Base-by-base conservation (phyloP, 2,113 vertebrate species). In the Plecotus auritus region DNA sequence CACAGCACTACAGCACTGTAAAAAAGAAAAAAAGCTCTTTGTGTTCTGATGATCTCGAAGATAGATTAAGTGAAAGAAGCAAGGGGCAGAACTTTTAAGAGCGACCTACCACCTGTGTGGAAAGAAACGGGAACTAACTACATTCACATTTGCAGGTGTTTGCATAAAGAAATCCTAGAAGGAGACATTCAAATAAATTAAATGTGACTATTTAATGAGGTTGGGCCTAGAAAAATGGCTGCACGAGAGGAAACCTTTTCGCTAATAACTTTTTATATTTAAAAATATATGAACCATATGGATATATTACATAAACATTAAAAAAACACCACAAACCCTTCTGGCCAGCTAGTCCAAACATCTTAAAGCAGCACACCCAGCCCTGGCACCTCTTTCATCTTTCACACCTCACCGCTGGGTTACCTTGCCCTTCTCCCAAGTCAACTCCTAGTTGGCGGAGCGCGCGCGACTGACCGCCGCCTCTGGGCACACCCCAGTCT, bases 81-180 rank as follows among this genome's bases (percentile, higher is more conserved):
- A 61, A 32, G 64, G 61, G 28, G 30, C 64, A 92, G 11, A 64
- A 40, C 2, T 72, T 26, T 49, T n/a, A 35, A 74, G 37, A 37
- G 32, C 56, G 69, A 28, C 80, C 54, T 54, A 64, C 5, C 72
- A 90, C 9, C 45, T 87, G 11, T 26, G 12, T 47, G 28, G 17
- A 73, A 61, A 64, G 67, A 90, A 59, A 23, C 20, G 45, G n/a
- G 17, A n/a, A 77, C 10, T 40, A 90, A 85, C 11, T 35, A 64
- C 10, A 54, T 72, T 47, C 64, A 32, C 7, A 93, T 59, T 66
- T 54, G 64, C 42, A 40, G 26, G 20, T 61, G 76, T 93, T 91
- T 93, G 78, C 94, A 85, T 78, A 94, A 90, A 87, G 11, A 97
- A 90, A 91, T 66, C 49, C 28, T 22, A 45, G 37, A 35, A 80